Conservation (phyloP, 2,888 invertebrate species). For the Eristalis intricaria region DNA sequence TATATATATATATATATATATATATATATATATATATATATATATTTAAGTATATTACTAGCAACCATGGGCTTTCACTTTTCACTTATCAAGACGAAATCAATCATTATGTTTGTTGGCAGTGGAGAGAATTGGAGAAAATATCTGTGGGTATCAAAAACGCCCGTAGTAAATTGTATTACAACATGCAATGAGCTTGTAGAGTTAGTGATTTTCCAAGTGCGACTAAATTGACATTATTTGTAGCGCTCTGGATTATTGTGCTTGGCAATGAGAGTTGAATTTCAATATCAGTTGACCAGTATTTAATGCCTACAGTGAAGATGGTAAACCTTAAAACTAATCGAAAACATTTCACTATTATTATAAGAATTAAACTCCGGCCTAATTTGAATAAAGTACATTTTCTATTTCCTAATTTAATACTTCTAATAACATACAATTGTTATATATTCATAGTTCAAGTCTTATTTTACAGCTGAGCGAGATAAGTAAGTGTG, state of each 20-base stretch:
- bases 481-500: neutral
- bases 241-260: no score
- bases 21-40: neutral
- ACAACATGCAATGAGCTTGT: slow-evolving; percentile 45
- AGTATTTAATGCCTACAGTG: no score
- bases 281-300: no score
- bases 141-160: slow-evolving; percentile 55
- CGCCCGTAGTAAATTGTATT: slow-evolving; percentile 48
- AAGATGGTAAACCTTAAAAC: no score
- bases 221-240: no score
- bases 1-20: neutral
- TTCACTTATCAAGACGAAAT: slow-evolving; percentile 57
- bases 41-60: neutral
- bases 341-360: neutral
- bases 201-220: no score
- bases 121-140: slow-evolving; percentile 15
- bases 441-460: slow-evolving; percentile 26
- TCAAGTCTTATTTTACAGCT: neutral
- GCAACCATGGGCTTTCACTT: slow-evolving; percentile 50
- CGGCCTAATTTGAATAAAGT: neutral
- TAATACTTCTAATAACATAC: no score
- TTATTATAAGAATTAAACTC: neutral
- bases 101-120: slow-evolving; percentile 6
- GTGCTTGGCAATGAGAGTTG: no score
- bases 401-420: neutral